Percentiles rank a stretch among this genome's conserved stretches.
These are phyloP conservation scores for Trissolcus basalis DNA, from an alignment of 1,140 invertebrate genomes.

Conservation along the genomic window DNA sequence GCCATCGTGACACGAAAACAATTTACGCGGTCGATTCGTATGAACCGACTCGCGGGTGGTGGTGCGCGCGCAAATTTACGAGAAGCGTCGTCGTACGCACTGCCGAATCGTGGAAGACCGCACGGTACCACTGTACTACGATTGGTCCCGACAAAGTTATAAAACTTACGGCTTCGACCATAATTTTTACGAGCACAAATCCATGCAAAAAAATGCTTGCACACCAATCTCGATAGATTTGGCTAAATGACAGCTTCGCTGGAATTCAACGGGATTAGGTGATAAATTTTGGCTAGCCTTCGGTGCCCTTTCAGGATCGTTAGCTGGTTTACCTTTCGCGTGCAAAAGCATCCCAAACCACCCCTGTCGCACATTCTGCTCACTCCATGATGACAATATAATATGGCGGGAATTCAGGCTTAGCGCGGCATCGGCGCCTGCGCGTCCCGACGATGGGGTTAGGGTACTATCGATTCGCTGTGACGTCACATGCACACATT, in stretches of 20 bases:
- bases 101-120: background rate
- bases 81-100: slow-evolving; percentile 13
- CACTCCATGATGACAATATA: slow-evolving; percentile 72
- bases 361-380: slow-evolving; percentile 80
- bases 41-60: slow-evolving; percentile 32
- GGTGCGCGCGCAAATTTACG: slow-evolving; percentile 41
- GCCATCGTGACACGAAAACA: slow-evolving; percentile 54
- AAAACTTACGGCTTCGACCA: background rate
- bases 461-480: slow-evolving; percentile 71
- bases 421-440: slow-evolving; percentile 67
- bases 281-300: background rate
- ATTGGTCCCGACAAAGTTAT: background rate
- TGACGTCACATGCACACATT: slow-evolving; percentile 68
- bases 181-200: no score
- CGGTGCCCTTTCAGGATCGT: slow-evolving; percentile 29
- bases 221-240: no score
- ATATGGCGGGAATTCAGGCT: slow-evolving; percentile 76
- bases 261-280: background rate
- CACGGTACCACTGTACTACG: background rate
- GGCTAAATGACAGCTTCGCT: background rate
- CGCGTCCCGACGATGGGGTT: slow-evolving; percentile 58
- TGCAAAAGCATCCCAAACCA: slow-evolving; percentile 82
- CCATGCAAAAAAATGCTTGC: no score
- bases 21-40: slow-evolving; percentile 69
- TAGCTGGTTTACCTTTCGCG: slow-evolving; percentile 78